These are phyloP conservation scores for Orientallactaga sibirica DNA, from an alignment of 2,797 vertebrate species.

Conservation along the genomic window DNA sequence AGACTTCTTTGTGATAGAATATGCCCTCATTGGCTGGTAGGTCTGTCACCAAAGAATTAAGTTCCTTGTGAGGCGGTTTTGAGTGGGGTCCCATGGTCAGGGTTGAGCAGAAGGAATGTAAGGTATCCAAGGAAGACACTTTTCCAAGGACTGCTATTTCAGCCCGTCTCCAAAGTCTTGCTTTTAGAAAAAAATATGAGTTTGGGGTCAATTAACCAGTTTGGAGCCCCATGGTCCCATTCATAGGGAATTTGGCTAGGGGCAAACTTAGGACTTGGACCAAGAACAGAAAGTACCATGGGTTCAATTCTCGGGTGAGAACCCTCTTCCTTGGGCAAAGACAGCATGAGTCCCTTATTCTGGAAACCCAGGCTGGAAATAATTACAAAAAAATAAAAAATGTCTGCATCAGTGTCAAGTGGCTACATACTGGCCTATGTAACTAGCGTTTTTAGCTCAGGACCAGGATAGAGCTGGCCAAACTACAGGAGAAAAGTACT, in stretches of 20 bases:
- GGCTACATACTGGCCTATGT: not conserved
- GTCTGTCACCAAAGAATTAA: not conserved
- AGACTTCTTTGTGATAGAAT: not conserved
- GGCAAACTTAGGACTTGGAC: not conserved
- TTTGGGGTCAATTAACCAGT: conserved; percentile 28
- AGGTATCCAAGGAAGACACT: not conserved
- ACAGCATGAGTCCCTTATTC: not conserved
- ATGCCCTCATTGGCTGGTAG: not conserved
- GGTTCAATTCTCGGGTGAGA: not conserved
- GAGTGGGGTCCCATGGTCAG: not conserved
- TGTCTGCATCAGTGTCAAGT: not conserved
- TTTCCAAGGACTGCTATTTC: conserved; percentile 24
- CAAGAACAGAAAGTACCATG: conserved; percentile 49
- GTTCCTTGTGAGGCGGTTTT: not conserved
- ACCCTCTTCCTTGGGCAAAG: not conserved
- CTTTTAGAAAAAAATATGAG: conserved; percentile 41
- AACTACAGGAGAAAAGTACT: not conserved
- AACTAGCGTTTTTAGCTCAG: conserved; percentile 32
- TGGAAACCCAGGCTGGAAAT: conserved; percentile 17
- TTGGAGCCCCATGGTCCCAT: not conserved
- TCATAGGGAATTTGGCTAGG: not conserved
- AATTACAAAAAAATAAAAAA: conserved; percentile 41
- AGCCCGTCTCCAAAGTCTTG: not conserved
- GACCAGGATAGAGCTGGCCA: not conserved
- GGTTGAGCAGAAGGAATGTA: not conserved